Conservation (phyloP, 2,113 vertebrate species). For the Takifugu flavidus region DNA sequence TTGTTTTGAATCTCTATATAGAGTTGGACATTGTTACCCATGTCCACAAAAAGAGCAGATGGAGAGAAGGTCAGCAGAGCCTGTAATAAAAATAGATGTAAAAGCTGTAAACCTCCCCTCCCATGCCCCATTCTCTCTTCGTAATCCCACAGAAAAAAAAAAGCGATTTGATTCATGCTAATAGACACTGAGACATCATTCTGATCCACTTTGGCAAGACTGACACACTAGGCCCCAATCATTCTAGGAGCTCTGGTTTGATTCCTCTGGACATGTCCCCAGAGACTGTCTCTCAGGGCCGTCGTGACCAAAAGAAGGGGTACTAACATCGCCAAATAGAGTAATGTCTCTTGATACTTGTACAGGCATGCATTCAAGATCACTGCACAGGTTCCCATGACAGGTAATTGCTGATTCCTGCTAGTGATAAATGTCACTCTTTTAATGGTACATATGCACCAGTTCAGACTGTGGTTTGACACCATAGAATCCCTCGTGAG, state of each 20-base stretch:
- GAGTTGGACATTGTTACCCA: too few species aligned
- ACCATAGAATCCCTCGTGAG: slow-evolving; percentile 48
- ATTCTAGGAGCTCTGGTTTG: slow-evolving; percentile 51
- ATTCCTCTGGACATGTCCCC: slow-evolving; percentile 47
- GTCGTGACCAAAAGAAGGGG: slow-evolving; percentile 43
- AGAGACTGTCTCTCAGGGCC: slow-evolving; percentile 49
- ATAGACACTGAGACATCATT: slow-evolving; percentile 49
- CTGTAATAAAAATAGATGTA: slow-evolving; percentile 18
- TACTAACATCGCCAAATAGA: slow-evolving; percentile 49
- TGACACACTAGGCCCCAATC: slow-evolving; percentile 15
- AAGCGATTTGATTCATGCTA: slow-evolving; percentile 59
- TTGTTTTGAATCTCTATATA: too few species aligned
- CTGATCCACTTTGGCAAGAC: slow-evolving; percentile 51
- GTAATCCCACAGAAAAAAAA: slow-evolving; percentile 59
- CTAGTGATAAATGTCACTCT: slow-evolving; percentile 69
- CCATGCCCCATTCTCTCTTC: slow-evolving; percentile 31
- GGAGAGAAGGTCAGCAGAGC: too few species aligned
- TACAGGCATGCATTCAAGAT: slow-evolving; percentile 65
- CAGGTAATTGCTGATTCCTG: slow-evolving; percentile 73
- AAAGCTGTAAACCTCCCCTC: slow-evolving; percentile 31
- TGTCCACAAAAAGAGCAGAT: too few species aligned
- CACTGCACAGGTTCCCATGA: slow-evolving; percentile 60
- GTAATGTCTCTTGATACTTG: slow-evolving; percentile 72
- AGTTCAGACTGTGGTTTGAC: slow-evolving; percentile 50
- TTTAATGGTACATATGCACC: slow-evolving; percentile 57